Conservation (phyloP, 2,113 vertebrate genomes). For the Kryptolebias marmoratus region DNA sequence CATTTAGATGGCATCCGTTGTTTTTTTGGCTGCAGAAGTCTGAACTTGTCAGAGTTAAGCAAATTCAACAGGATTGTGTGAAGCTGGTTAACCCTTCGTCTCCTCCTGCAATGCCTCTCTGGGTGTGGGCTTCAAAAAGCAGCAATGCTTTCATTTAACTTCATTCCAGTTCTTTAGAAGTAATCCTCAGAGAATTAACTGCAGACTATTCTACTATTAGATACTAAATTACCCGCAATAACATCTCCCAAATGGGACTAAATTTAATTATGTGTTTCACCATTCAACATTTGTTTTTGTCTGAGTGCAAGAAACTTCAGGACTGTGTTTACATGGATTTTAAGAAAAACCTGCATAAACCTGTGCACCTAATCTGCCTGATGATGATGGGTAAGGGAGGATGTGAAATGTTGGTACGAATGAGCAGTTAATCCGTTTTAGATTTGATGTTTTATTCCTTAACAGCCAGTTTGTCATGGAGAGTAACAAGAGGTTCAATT, state of each 20-base stretch:
- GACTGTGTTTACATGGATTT: background rate
- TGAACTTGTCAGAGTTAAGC: conserved; percentile 46
- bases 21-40: conserved; percentile 39
- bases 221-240: conserved; percentile 11
- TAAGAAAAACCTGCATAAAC: background rate
- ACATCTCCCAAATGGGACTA: conserved; percentile 14
- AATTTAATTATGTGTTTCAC: conserved; percentile 23
- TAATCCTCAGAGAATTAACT: conserved; percentile 25
- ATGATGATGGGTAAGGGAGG: background rate
- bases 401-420: too few species aligned
- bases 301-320: background rate
- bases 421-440: too few species aligned
- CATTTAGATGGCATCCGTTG: conserved; percentile 47
- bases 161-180: background rate
- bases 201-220: conserved; percentile 17
- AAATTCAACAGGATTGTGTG: conserved; percentile 14
- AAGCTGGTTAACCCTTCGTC: conserved; percentile 41
- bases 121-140: conserved; percentile 9
- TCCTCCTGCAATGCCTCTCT: background rate
- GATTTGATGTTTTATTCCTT: too few species aligned
- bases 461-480: too few species aligned
- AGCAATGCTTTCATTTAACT: conserved; percentile 9
- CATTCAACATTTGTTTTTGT: background rate
- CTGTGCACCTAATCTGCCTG: background rate
- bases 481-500: too few species aligned